Base-by-base conservation (phyloP, 2,113 vertebrate species). In the Zapornia atra region DNA sequence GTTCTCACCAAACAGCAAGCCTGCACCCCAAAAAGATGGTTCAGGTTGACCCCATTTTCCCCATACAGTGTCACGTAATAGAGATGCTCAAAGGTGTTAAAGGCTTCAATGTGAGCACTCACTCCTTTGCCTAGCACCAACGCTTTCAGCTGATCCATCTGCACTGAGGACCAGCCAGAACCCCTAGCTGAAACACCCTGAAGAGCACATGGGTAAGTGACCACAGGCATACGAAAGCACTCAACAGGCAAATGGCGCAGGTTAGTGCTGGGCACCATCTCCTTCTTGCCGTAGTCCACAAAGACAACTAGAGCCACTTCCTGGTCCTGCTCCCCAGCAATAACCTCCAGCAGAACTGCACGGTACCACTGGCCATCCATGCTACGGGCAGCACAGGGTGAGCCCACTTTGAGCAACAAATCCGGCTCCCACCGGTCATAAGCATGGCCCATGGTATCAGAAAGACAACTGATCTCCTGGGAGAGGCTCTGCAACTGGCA, bases 401-500 rank as follows among this genome's bases (percentile, higher is more conserved):
- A 98, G 8, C 99, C 99, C 28, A 99, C 98, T 50, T 94, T 97
- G 56, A 98, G 97, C 18, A 97, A 83, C 12, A 92, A 90, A 24
- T 97, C 95, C 46, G 95, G 93, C 56, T 73, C 92, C 42, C 95
- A 90, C 5, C 0, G 54, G 64, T 98, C 94, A 4, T 97, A 99
- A 72, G 81, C 66, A 9, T 96, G 98, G 34, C 97, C 90, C 94
- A 99, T 98, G 86, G 97, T 97, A 26, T 99, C 98, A 0, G 99
- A 98, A 42, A 99, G 97, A 84, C 98, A 98, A 34, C 80, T 97
- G 46, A 99, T 96, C 94, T 99, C 99, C 80, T 98, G 97, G 4
- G 99, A 99, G 72, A 99, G 97, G 75, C 99, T 98, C 53, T 98
- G 98, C 71, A 99, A 95, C 95, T 99, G 99, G 94, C 99, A 99